Conservation (phyloP, 2,113 vertebrate species). For the Cebus imitator region DNA sequence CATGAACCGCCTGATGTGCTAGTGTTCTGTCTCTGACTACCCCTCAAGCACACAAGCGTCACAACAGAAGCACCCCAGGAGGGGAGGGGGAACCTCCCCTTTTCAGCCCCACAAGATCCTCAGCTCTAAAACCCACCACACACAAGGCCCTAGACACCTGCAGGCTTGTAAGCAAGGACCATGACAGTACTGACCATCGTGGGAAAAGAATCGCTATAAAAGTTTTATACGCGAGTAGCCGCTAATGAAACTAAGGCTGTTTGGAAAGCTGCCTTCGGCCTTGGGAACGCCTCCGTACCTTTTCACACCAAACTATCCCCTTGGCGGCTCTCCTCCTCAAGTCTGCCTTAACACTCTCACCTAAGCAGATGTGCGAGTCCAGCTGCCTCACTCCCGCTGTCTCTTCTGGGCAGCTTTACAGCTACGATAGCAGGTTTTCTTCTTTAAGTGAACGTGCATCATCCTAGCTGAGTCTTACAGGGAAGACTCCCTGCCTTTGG, state of each 20-base stretch:
- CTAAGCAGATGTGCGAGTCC: fast-evolving
- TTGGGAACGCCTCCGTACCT: neutral
- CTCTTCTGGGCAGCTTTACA: neutral
- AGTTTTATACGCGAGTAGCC: fast-evolving
- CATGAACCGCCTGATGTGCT: neutral
- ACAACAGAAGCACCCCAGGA: neutral
- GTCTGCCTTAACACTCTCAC: neutral
- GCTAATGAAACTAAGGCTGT: neutral
- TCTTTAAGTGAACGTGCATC: fast-evolving
- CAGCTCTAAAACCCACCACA: neutral
- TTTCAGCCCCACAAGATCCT: neutral
- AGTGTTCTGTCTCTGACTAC: neutral
- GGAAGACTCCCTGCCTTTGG: fast-evolving
- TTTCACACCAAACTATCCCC: neutral
- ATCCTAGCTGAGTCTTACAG: neutral
- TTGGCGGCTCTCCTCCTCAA: neutral
- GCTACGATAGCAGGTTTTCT: neutral
- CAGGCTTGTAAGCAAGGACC: neutral
- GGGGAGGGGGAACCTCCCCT: neutral
- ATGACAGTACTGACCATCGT: neutral
- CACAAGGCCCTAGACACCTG: neutral
- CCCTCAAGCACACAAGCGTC: fast-evolving
- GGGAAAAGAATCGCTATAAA: neutral
- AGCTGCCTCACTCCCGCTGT: fast-evolving
- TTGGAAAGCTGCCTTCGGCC: neutral